These are phyloP conservation scores for Hydroisotoma schaefferi DNA, from an alignment of 2,888 invertebrate species.

Conservation along the genomic window DNA sequence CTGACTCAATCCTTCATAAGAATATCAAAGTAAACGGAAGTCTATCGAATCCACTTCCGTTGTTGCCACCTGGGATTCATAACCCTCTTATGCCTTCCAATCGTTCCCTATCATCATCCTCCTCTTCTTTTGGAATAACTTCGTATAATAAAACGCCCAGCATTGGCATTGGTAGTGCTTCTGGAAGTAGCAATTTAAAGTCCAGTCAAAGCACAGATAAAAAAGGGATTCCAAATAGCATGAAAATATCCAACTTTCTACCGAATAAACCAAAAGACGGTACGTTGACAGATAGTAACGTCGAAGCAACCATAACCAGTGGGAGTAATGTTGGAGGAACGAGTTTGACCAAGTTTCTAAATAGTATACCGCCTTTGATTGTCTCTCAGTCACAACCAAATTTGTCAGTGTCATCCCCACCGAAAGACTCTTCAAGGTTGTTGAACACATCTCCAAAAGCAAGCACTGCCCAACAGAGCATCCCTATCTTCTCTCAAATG, in stretches of 20 bases:
- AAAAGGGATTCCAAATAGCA: slow-evolving; percentile 44
- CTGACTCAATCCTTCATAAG: neutral
- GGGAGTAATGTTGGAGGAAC: slow-evolving; percentile 29
- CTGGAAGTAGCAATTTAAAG: neutral
- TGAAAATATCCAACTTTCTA: slow-evolving; percentile 49
- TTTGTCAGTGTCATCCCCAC: slow-evolving; percentile 31
- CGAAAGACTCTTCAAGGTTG: slow-evolving; percentile 5
- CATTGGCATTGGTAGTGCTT: neutral
- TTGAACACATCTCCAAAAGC: neutral
- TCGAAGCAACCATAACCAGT: slow-evolving; percentile 47
- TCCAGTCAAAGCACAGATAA: slow-evolving; percentile 27
- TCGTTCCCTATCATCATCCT: slow-evolving; percentile 13
- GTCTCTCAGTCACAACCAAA: slow-evolving; percentile 27
- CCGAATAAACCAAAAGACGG: slow-evolving; percentile 35
- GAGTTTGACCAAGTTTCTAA: slow-evolving; percentile 33
- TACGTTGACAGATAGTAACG: slow-evolving; percentile 18
- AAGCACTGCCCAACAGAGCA: slow-evolving; percentile 9
- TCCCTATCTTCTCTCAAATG: neutral
- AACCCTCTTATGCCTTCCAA: slow-evolving; percentile 32
- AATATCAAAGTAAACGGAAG: slow-evolving; percentile 2
- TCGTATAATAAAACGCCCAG: slow-evolving; percentile 18
- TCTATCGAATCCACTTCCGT: slow-evolving; percentile 20
- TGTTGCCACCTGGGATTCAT: slow-evolving; percentile 40
- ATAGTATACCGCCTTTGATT: slow-evolving; percentile 26
- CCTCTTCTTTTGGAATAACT: slow-evolving; percentile 15